These are phyloP conservation scores for Caenorhabditis sulstoni DNA, from an alignment of 2,888 invertebrate genomes.

Conservation along the genomic window DNA sequence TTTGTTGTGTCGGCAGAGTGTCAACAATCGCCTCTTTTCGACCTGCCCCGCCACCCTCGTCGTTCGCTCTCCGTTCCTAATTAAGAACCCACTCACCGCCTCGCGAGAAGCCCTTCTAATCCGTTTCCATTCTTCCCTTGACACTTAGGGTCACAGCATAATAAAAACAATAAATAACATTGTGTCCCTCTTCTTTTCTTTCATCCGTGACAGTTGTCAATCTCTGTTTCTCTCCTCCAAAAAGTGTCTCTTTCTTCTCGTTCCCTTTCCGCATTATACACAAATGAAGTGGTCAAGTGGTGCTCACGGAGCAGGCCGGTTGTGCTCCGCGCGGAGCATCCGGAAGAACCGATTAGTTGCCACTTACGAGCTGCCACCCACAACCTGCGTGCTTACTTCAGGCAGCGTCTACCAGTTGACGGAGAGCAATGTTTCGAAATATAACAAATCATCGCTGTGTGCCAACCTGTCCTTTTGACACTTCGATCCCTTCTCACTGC, in stretches of 20 bases:
- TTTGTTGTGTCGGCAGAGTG: background rate
- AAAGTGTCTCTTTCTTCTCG: constrained; percentile 2
- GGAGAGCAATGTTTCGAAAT: background rate
- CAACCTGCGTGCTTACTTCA: no score
- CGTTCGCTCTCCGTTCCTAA: background rate
- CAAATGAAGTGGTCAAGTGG: constrained; percentile 50
- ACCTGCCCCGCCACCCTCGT: background rate
- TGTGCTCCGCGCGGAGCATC: constrained; percentile 26
- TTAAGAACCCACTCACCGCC: background rate
- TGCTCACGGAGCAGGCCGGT: constrained; percentile 3
- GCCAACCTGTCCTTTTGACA: no score
- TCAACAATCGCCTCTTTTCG: background rate
- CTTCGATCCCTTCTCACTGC: no score
- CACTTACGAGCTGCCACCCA: constrained; percentile 28
- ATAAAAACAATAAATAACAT: constrained; percentile 32
- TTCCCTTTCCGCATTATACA: constrained; percentile 5
- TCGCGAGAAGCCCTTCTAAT: constrained; percentile 1
- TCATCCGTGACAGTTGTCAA: constrained; percentile 10
- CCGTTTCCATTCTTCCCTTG: constrained; percentile 12
- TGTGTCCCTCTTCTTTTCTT: background rate
- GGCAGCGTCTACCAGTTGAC: constrained; percentile 5
- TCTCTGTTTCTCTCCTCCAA: constrained; percentile 2
- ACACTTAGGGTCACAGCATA: constrained; percentile 12
- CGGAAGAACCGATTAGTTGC: constrained; percentile 44
- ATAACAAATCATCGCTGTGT: no score